Evolutionary conservation across 2,888 invertebrate species (phyloP).

Genomic region (Troglohyphantes excavatus): DNA sequence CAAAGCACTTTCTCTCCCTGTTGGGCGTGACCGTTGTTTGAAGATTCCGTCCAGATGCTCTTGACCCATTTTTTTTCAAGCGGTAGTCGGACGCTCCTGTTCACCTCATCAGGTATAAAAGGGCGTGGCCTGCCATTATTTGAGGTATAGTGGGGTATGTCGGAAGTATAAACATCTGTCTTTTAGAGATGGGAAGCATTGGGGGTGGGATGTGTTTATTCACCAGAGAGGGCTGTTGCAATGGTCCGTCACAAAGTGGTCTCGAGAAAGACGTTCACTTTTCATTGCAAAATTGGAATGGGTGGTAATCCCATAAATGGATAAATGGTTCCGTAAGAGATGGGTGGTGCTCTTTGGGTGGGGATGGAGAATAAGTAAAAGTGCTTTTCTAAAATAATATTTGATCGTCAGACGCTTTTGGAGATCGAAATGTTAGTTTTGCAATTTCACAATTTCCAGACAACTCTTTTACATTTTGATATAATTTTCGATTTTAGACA

Average conservation of each 20-base stretch:
- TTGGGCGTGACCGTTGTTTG: constrained; percentile 9
- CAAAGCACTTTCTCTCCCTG: too few species aligned
- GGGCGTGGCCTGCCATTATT: constrained; percentile 14
- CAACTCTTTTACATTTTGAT: too few species aligned
- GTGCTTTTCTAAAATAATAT: neutral
- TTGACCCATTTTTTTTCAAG: constrained; percentile 49
- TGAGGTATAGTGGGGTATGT: constrained; percentile 3
- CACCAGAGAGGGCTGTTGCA: neutral
- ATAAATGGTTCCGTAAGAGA: neutral
- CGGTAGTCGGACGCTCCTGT: constrained; percentile 2
- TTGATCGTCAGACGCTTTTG: too few species aligned
- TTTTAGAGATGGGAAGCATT: neutral
- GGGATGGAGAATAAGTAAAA: neutral
- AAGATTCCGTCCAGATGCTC: constrained; percentile 29
- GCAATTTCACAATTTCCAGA: too few species aligned
- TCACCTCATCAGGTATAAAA: constrained; percentile 16
- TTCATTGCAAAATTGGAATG: neutral
- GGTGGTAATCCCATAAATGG: neutral
- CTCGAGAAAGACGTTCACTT: neutral
- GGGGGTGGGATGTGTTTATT: neutral
- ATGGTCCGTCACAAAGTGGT: neutral
- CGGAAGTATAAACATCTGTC: neutral
- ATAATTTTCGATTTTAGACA: too few species aligned
- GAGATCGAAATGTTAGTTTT: too few species aligned
- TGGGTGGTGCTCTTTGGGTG: neutral